These are phyloP conservation scores for Machaerirhynchus nigripectus DNA, from an alignment of 2,113 vertebrate genomes.

Conservation along the genomic window DNA sequence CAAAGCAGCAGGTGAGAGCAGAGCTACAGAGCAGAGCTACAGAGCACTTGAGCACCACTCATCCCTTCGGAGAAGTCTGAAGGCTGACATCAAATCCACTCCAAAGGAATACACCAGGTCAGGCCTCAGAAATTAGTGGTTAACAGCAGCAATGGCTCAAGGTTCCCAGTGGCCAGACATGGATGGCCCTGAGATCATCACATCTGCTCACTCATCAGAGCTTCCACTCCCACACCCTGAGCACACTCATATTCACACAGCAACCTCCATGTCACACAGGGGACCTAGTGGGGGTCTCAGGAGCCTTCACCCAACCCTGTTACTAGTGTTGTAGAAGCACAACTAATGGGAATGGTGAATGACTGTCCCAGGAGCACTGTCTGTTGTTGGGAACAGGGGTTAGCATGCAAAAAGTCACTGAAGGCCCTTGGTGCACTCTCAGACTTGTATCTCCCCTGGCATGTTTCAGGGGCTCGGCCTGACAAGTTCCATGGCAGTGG, in stretches of 20 bases:
- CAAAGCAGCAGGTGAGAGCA: background rate
- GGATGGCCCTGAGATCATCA: fast-evolving
- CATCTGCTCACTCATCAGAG: background rate
- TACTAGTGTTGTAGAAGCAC: background rate
- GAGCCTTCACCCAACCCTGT: background rate
- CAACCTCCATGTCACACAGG: background rate
- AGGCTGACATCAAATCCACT: background rate
- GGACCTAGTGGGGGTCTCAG: background rate
- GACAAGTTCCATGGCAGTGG: fast-evolving
- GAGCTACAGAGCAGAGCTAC: background rate
- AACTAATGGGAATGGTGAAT: background rate
- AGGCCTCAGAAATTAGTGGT: background rate
- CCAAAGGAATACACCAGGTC: background rate
- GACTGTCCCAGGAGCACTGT: background rate
- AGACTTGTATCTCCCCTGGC: background rate
- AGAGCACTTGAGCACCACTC: background rate
- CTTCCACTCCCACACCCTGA: background rate
- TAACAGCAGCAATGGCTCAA: background rate
- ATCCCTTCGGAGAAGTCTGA: background rate
- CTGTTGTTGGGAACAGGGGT: background rate
- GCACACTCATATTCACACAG: fast-evolving
- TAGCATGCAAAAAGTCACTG: fast-evolving
- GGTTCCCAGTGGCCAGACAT: background rate
- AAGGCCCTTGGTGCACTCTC: background rate
- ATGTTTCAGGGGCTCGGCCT: background rate